These are phyloP conservation scores for Musca domestica DNA, from an alignment of 1,140 invertebrate genomes.

Conservation along the genomic window DNA sequence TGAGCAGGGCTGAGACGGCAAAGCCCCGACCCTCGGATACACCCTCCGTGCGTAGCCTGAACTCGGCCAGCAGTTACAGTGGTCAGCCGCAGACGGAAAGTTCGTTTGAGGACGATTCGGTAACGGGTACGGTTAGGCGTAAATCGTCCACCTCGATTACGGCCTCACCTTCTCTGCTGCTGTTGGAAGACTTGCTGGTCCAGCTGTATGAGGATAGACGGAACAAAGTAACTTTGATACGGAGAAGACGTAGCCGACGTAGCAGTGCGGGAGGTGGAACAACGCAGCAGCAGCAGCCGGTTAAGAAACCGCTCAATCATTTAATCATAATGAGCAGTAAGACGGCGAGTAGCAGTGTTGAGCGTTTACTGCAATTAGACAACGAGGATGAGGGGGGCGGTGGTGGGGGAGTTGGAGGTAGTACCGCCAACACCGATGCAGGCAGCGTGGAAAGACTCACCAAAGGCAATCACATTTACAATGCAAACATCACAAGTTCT, in stretches of 20 bases:
- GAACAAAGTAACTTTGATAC: slow-evolving; percentile 26
- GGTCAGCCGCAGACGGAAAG: slow-evolving; percentile 10
- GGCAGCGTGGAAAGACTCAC: slow-evolving; percentile 5
- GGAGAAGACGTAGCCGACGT: slow-evolving; percentile 14
- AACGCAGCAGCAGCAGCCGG: neutral
- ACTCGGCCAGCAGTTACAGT: slow-evolving; percentile 24
- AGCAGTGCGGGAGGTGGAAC: slow-evolving; percentile 13
- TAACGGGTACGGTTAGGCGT: slow-evolving; percentile 24
- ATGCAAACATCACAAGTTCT: slow-evolving; percentile 25
- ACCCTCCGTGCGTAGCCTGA: slow-evolving; percentile 3
- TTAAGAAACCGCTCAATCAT: slow-evolving; percentile 13
- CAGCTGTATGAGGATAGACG: slow-evolving; percentile 49
- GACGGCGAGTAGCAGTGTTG: slow-evolving; percentile 27
- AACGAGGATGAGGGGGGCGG: slow-evolving; percentile 23
- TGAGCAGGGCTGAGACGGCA: neutral
- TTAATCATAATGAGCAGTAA: slow-evolving; percentile 30
- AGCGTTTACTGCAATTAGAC: slow-evolving; percentile 24
- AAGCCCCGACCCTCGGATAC: neutral
- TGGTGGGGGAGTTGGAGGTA: neutral
- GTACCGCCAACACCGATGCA: neutral
- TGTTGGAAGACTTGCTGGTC: slow-evolving; percentile 47
- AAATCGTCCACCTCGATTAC: slow-evolving; percentile 32
- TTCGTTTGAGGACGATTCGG: slow-evolving; percentile 17
- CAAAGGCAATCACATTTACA: slow-evolving; percentile 19
- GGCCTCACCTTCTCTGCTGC: slow-evolving; percentile 30